Base-by-base conservation (phyloP, 2,797 vertebrate species). In the Acestrorhynchus altus region DNA sequence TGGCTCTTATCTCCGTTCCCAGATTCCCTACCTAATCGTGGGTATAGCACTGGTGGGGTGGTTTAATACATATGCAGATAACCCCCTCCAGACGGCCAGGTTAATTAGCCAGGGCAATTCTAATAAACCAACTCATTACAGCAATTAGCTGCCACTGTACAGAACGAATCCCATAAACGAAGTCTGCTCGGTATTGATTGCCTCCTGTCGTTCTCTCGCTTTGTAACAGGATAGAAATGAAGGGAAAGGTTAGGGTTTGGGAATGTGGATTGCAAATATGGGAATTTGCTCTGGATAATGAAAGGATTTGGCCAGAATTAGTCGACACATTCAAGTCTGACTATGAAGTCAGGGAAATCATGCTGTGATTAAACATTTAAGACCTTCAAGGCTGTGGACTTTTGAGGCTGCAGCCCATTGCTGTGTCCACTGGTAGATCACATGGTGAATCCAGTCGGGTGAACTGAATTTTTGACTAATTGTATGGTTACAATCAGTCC, bases 41-140 rank as follows among this genome's bases (percentile, higher is more conserved):
- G 42, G 57, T 52, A 63, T 52, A 64, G 35, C 66, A 81, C 74
- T 71, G 70, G 56, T 81, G 72, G 76, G 78, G 44, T 79, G 61
- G 65, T 86, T 84, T 78, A 82, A 80, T 82, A 74, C 67, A 60
- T 81, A 79, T 79, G 74, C 68, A 73, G 68, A 88, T 81, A 85
- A 86, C 82, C 81, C 87, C 72, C 60, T n/a, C 51, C 84, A 84
- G 86, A 87, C 74, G 77, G 65, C 44, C 63, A 79, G 86, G 88
- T 90, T 90, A 91, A 92, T 90, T 88, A 87, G 72, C 81, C 74
- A 81, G 87, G 85, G 80, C 69, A 81, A 84, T 15, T 86, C 46
- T 88, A 77, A 90, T 90, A 87, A 72, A 80, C 80, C 81, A 71
- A 70, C 88, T 88, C 87, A 88, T 92, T 90, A 88, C 79, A 82